A percentile compares a stretch with the other conserved stretches of the same genome.
Evolutionary conservation across 2,113 vertebrate genomes (phyloP).

Genomic region (Gymnocephalus cernua): DNA sequence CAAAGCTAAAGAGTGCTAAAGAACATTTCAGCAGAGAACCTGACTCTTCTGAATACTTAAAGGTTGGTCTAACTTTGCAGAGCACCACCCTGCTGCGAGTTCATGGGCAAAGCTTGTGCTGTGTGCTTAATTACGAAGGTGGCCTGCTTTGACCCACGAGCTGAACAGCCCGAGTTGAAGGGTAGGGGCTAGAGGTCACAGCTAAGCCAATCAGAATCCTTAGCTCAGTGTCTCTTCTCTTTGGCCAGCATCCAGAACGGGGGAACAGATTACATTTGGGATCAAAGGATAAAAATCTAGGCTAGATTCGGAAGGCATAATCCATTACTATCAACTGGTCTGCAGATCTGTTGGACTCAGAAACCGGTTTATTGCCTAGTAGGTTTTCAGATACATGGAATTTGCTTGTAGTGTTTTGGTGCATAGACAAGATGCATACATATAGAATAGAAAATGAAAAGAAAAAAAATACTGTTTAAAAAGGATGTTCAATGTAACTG

Average conservation of each 20-base stretch:
- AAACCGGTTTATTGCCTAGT: too few species aligned
- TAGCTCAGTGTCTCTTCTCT: conserved; percentile 33
- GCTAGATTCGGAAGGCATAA: conserved; percentile 53
- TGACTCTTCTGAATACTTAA: conserved; percentile 1
- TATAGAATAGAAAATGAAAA: too few species aligned
- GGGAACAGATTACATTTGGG: conserved; percentile 53
- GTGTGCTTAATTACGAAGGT: conserved; percentile 66
- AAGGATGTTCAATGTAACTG: too few species aligned
- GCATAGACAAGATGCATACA: too few species aligned
- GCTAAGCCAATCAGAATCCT: conserved; percentile 55
- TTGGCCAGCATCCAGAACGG: conserved; percentile 31
- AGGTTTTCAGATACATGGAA: too few species aligned
- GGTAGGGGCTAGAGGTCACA: conserved; percentile 48
- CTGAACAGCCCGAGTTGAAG: conserved; percentile 28
- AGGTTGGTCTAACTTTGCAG: neutral
- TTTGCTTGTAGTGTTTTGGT: too few species aligned
- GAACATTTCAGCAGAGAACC: conserved; percentile 3
- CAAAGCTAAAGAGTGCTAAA: conserved; percentile 1
- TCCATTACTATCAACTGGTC: conserved; percentile 33
- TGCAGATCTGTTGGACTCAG: conserved; percentile 8
- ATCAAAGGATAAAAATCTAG: conserved; percentile 58
- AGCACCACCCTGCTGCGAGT: conserved; percentile 13
- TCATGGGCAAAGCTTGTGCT: conserved; percentile 12
- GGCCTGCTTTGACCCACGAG: conserved; percentile 61
- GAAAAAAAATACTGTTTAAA: too few species aligned